phyloP scores from a whole-genome alignment of 2,113 vertebrate species.

The Aplodontia rufa region DNA sequence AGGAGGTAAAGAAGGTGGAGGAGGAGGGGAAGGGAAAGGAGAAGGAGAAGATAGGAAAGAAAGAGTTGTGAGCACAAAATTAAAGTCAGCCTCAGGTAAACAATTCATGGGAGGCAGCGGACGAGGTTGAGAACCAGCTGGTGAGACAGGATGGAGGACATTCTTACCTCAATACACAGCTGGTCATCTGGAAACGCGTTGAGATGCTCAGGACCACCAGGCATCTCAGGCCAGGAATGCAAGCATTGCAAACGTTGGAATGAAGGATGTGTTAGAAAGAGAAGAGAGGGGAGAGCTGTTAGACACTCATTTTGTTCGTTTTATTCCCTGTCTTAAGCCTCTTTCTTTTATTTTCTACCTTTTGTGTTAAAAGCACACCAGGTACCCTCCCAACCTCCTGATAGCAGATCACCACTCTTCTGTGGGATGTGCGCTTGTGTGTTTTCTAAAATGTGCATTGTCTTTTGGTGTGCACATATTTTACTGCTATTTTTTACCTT shows the following conservation, averaged over 20 bases:
- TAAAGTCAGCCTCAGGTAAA: constrained; percentile 31
- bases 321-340: not conserved
- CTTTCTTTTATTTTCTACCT: not conserved
- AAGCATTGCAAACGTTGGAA: not conserved
- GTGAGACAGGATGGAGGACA: not conserved
- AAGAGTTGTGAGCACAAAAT: constrained; percentile 1
- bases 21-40: too few relatives aligned
- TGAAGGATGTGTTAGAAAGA: not conserved
- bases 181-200: constrained; percentile 41
- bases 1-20: too few relatives aligned
- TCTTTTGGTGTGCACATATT: not conserved
- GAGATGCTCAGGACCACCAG: not conserved
- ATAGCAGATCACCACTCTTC: not conserved
- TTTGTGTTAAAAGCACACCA: not conserved
- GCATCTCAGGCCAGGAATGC: constrained; percentile 26
- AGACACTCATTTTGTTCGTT: not conserved
- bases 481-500: not conserved
- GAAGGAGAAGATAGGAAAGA: not conserved
- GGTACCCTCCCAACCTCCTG: not conserved
- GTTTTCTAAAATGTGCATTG: not conserved
- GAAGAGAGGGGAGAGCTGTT: not conserved
- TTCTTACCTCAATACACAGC: not conserved
- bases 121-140: not conserved
- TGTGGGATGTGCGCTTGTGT: not conserved
- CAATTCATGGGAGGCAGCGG: not conserved